phyloP scores from a whole-genome alignment of 2,888 invertebrate genomes.

The Cacoxenus indagator region DNA sequence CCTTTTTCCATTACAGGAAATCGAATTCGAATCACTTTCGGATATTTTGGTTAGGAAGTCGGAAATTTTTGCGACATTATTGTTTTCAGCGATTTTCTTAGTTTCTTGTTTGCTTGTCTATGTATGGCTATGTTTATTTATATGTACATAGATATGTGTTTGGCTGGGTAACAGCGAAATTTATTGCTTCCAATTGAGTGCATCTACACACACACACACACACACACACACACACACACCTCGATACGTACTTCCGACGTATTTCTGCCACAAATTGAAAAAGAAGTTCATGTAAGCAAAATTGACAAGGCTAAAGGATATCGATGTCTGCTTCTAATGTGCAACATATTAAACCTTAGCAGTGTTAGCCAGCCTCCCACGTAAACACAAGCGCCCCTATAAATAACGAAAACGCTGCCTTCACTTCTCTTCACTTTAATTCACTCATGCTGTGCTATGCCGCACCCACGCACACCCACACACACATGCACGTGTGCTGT shows the following conservation, averaged over 20 bases:
- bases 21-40: slow-evolving; percentile 70
- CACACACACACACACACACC: slow-evolving; percentile 8
- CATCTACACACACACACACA: slow-evolving; percentile 39
- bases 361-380: slow-evolving; percentile 55
- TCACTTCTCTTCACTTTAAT: background rate
- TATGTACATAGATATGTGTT: slow-evolving; percentile 36
- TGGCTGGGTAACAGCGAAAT: slow-evolving; percentile 57
- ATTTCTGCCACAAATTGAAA: slow-evolving; percentile 57
- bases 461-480: background rate
- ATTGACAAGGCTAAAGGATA: slow-evolving; percentile 67
- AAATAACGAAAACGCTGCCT: slow-evolving; percentile 47
- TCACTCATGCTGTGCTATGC: slow-evolving; percentile 2
- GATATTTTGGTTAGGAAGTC: slow-evolving; percentile 67
- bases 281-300: slow-evolving; percentile 65
- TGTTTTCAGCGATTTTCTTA: slow-evolving; percentile 62
- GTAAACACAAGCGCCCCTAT: slow-evolving; percentile 50
- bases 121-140: slow-evolving; percentile 21
- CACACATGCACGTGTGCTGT: slow-evolving; percentile 3
- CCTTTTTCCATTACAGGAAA: slow-evolving; percentile 53
- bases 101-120: slow-evolving; percentile 36
- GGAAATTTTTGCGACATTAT: slow-evolving; percentile 65
- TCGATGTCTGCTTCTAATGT: slow-evolving; percentile 68
- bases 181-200: slow-evolving; percentile 68
- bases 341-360: slow-evolving; percentile 67
- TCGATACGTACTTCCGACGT: background rate